Conservation (phyloP, 2,888 invertebrate genomes). For the Meganola albula region DNA sequence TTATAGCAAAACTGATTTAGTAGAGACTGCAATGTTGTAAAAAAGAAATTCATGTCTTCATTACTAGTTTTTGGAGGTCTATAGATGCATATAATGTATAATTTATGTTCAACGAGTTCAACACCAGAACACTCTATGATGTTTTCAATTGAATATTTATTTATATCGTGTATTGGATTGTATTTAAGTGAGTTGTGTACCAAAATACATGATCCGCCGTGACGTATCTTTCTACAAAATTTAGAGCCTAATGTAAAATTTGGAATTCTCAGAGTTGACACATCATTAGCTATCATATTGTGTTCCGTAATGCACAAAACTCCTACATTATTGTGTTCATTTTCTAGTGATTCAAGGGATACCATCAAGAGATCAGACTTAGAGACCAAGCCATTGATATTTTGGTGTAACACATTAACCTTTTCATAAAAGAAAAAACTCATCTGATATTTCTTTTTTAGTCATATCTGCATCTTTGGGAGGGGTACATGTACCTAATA, state of each 20-base stretch:
- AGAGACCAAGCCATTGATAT: neutral
- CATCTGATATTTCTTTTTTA: too few relatives aligned
- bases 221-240: neutral
- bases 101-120: neutral
- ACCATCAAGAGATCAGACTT: neutral
- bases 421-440: neutral
- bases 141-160: neutral
- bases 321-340: neutral
- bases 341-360: neutral
- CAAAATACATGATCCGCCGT: constrained; percentile 2
- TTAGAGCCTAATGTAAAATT: neutral
- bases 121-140: neutral
- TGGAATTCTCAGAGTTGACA: neutral
- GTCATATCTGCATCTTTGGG: too few relatives aligned
- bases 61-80: neutral
- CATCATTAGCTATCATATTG: neutral
- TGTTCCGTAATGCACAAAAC: too few relatives aligned
- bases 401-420: neutral
- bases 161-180: neutral
- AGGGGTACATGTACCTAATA: too few relatives aligned
- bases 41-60: neutral
- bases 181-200: neutral
- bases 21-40: neutral
- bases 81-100: neutral
- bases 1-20: neutral